Conservation (phyloP, 1,140 invertebrate genomes). For the Drosophila lacertosa region DNA sequence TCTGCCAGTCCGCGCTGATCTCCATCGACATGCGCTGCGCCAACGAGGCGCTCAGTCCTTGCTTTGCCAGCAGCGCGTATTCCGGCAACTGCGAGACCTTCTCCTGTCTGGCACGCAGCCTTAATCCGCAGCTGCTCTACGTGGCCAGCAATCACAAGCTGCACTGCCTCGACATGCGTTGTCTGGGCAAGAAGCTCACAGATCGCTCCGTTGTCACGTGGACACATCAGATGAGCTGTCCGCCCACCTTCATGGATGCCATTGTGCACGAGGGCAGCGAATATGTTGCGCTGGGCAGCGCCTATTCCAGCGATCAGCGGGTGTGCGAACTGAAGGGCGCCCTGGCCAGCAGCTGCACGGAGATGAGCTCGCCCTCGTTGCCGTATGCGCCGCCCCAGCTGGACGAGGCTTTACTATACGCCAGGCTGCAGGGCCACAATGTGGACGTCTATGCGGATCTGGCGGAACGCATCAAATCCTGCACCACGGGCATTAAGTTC, state of each 20-base stretch:
- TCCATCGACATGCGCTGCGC: slow-evolving; percentile 54
- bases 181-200: slow-evolving; percentile 49
- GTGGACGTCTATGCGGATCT: slow-evolving; percentile 60
- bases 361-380: slow-evolving; percentile 46
- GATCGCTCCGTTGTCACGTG: slow-evolving; percentile 64
- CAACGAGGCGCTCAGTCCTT: slow-evolving; percentile 48
- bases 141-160: slow-evolving; percentile 69
- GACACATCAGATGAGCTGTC: slow-evolving; percentile 66
- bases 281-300: slow-evolving; percentile 49
- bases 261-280: slow-evolving; percentile 39
- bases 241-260: slow-evolving; percentile 57
- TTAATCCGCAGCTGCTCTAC: slow-evolving; percentile 60
- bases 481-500: slow-evolving; percentile 54
- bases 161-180: slow-evolving; percentile 61
- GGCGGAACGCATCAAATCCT: slow-evolving; percentile 43
- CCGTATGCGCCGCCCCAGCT: slow-evolving; percentile 48
- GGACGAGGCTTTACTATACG: slow-evolving; percentile 49
- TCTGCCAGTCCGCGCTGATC: slow-evolving; percentile 52
- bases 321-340: slow-evolving; percentile 52
- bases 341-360: slow-evolving; percentile 1
- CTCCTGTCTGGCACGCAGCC: slow-evolving; percentile 43
- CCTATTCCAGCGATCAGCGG: slow-evolving; percentile 43
- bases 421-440: slow-evolving; percentile 17
- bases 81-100: slow-evolving; percentile 48
- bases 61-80: slow-evolving; percentile 57